Percentiles rank a stretch among this genome's conserved stretches.
Conservation (phyloP, 2,113 vertebrate species). For the Dromas ardeola region DNA sequence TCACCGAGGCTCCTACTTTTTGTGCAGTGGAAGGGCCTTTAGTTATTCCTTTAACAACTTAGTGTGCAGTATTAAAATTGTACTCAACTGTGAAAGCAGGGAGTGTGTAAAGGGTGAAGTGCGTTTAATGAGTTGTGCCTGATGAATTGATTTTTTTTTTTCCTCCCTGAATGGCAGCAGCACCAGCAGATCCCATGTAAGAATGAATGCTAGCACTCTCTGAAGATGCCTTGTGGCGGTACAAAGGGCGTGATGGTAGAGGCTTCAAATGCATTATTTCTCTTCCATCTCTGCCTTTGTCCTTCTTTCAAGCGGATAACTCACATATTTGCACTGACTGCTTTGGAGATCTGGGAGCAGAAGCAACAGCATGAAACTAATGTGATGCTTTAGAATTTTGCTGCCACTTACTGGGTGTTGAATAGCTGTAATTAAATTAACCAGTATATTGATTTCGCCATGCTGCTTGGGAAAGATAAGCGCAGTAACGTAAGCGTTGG, state of each 20-base stretch:
- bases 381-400: constrained; percentile 46
- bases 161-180: neutral
- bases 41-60: neutral
- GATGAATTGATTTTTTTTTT: neutral
- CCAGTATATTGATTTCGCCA: constrained; percentile 43
- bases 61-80: neutral
- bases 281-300: constrained; percentile 50
- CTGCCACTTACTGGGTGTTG: constrained; percentile 30
- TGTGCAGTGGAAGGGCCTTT: neutral
- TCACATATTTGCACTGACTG: constrained; percentile 6
- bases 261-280: constrained; percentile 1
- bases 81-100: neutral
- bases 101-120: neutral
- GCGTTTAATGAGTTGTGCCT: neutral
- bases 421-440: constrained; percentile 61
- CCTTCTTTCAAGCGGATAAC: constrained; percentile 55
- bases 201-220: neutral
- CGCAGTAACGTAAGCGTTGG: neutral
- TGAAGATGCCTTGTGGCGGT: neutral
- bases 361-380: constrained; percentile 64
- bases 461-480: neutral
- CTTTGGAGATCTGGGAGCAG: constrained; percentile 36
- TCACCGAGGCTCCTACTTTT: neutral
- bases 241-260: neutral
- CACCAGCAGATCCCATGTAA: neutral